Evolutionary conservation across 2,888 invertebrate species (phyloP), one percentile per base, ranked within the genome.

Genomic region (Zaprionus bogoriensis): DNA sequence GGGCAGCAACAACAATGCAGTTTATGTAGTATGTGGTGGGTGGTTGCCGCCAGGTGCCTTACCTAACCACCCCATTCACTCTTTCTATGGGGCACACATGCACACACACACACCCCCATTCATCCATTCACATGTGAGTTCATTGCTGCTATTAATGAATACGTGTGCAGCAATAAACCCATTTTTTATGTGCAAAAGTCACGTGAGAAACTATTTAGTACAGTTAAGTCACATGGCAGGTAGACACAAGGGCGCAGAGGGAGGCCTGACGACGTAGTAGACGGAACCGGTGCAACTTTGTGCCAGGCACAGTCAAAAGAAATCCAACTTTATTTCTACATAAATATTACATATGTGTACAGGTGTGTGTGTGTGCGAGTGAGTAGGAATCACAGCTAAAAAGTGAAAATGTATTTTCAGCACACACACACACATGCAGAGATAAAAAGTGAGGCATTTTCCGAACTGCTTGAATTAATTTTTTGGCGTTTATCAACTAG

Each of bases 151-250:
- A 83, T 83, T 83, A 83, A 83, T 83, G 82, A 83, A 81, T 84
- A 84, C 80, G 82, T 85, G 82, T 83, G 86, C 86, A 83, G 82
- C 82, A 83, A 83, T 83, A 83, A 83, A 83, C 74, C 74, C 80
- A 85, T 85, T 83, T 83, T 83, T 83, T 83, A 83, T 83, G 82
- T 83, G 67, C 63, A 66, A 66, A 78, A 83, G 82, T 83, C 82
- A 83, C 82, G 82, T 83, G 86, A 83, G 82, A 86, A 85, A 83
- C 86, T 80, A 83, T 83, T 83, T 83, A 83, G 86, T 85, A 76
- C 76, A 71, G 75, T 76, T 82, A 82, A 77, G 65, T 68, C 63
- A 59, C 45, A 46, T 30, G 44, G 30, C 27, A 10, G 20, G 12
- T 28, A 30, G 27, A 5, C 14, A 42, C 38, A 39, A 14, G 12